Conservation (phyloP, 2,797 vertebrate species). For the Notoglanidium macrostoma region DNA sequence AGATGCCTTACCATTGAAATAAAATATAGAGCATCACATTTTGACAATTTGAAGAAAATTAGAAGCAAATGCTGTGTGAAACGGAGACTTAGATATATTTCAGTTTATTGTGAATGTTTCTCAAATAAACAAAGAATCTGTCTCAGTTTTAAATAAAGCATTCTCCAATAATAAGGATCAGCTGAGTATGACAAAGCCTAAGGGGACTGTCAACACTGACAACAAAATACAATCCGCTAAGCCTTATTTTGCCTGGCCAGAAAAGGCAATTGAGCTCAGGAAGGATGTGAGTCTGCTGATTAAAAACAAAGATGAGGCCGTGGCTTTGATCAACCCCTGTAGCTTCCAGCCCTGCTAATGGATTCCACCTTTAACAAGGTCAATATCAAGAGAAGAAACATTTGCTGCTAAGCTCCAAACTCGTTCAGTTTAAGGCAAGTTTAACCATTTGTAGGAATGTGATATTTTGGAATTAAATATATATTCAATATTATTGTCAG, state of each 20-base stretch:
- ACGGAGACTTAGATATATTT: background rate
- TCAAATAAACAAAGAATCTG: background rate
- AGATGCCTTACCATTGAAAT: background rate
- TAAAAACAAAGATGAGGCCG: conserved; percentile 62
- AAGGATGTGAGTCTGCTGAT: conserved; percentile 52
- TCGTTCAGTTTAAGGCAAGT: background rate
- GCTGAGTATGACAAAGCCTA: background rate
- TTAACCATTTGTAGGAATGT: background rate
- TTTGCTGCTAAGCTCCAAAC: conserved; percentile 25
- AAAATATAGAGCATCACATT: background rate
- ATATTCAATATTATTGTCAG: conserved; percentile 45
- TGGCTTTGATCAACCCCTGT: conserved; percentile 52
- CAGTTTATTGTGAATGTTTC: background rate
- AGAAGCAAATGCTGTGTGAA: no score
- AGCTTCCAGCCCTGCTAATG: conserved; percentile 52
- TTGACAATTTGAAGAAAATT: background rate
- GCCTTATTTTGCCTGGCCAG: conserved; percentile 22
- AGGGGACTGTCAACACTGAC: background rate
- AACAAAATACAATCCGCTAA: background rate
- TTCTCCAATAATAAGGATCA: background rate
- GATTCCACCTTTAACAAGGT: conserved; percentile 54
- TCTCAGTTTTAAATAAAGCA: conserved; percentile 3
- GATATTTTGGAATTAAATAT: conserved; percentile 1
- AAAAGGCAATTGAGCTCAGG: conserved; percentile 58
- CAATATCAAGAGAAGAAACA: conserved; percentile 44